Conservation (phyloP, 2,113 vertebrate genomes). For the Notarius lentiginosus region DNA sequence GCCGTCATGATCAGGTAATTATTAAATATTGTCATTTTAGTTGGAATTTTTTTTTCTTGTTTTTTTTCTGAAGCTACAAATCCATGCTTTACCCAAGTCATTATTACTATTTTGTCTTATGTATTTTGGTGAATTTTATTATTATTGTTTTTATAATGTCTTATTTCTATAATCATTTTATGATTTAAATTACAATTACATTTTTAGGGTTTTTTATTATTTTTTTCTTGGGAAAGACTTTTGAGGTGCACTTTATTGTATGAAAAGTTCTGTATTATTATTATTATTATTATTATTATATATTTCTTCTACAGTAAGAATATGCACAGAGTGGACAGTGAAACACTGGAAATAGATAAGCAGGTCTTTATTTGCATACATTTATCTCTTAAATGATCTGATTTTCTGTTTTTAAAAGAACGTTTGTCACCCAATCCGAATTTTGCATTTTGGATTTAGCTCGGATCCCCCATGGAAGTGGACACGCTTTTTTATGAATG, state of each 20-base stretch:
- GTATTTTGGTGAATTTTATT: not conserved
- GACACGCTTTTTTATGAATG: slow-evolving; percentile 68
- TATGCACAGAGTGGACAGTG: slow-evolving; percentile 74
- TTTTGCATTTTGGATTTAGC: not conserved
- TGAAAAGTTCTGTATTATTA: not conserved
- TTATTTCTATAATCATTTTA: not conserved
- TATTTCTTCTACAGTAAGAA: slow-evolving; percentile 68
- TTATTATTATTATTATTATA: not conserved
- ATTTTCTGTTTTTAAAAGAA: not conserved
- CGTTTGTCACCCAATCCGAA: not conserved
- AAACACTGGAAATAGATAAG: slow-evolving; percentile 57
- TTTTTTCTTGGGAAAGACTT: not conserved
- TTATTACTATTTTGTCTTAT: not conserved
- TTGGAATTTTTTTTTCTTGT: not conserved
- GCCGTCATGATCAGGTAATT: slow-evolving; percentile 78
- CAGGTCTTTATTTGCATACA: slow-evolving; percentile 59
- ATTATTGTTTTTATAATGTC: not conserved
- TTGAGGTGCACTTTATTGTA: not conserved
- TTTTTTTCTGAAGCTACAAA: not conserved
- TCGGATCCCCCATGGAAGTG: slow-evolving; percentile 61
- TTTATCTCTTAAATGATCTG: not conserved
- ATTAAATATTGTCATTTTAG: not conserved
- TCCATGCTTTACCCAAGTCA: not conserved
- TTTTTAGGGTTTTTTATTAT: not conserved
- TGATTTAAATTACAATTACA: not conserved